Evolutionary conservation across 2,888 invertebrate genomes (phyloP).

Genomic region (Ormia ochracea): DNA sequence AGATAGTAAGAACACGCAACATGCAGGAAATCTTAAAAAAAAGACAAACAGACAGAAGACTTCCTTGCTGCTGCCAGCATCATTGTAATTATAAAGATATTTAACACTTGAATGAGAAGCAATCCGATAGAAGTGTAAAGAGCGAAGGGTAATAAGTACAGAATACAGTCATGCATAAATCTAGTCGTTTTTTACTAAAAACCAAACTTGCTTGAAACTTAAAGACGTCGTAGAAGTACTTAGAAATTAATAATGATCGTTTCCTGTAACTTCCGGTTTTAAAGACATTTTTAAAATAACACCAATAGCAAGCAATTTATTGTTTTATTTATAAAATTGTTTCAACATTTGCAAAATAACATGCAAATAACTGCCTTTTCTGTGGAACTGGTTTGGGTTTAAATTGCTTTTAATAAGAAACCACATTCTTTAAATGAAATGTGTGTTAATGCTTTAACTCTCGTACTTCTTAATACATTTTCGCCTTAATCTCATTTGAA

Average conservation of each 20-base stretch:
- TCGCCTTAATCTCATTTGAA: conserved; percentile 3
- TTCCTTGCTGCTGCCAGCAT: conserved; percentile 43
- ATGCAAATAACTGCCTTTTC: not conserved
- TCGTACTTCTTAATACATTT: not conserved
- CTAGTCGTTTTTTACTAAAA: not conserved
- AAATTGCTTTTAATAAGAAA: conserved; percentile 13
- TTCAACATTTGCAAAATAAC: not conserved
- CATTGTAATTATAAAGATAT: conserved; percentile 15
- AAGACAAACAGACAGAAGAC: not conserved
- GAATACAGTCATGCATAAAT: not conserved
- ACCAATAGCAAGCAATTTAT: not conserved
- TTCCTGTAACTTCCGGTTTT: conserved; percentile 36
- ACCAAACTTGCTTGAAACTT: not conserved
- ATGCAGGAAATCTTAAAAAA: conserved; percentile 36
- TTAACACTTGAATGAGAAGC: not conserved
- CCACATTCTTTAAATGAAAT: conserved; percentile 32
- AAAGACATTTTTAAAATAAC: not conserved
- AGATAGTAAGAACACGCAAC: conserved; percentile 19
- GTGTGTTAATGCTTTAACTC: not conserved
- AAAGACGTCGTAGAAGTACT: not conserved
- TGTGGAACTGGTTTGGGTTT: not conserved
- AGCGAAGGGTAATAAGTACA: not conserved
- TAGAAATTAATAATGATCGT: not conserved
- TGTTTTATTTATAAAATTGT: conserved; percentile 2
- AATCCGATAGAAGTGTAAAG: not conserved